These are phyloP conservation scores for Calliopum simillimum DNA, from an alignment of 2,888 invertebrate species.

Conservation along the genomic window DNA sequence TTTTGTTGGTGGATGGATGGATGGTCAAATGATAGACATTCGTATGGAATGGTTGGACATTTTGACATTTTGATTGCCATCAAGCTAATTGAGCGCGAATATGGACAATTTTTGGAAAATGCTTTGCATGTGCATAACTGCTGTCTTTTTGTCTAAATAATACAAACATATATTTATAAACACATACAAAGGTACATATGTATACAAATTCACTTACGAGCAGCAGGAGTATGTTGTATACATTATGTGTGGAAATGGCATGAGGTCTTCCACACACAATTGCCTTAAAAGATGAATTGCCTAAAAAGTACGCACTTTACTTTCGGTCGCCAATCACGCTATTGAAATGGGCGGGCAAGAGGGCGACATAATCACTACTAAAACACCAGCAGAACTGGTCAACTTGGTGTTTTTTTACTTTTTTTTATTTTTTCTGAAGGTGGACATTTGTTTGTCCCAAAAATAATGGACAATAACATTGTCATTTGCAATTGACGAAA, in stretches of 20 bases:
- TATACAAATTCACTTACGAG: too few species aligned
- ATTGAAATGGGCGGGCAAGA: background rate
- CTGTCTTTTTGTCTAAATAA: too few species aligned
- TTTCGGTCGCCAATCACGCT: too few species aligned
- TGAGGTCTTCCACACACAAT: too few species aligned
- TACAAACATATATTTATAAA: too few species aligned
- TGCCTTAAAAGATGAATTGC: too few species aligned
- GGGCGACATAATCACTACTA: slow-evolving; percentile 11
- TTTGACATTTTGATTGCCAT: slow-evolving; percentile 15
- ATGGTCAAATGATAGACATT: background rate
- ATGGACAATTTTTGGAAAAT: slow-evolving; percentile 23
- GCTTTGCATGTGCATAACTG: background rate
- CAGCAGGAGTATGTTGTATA: too few species aligned
- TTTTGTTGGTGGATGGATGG: background rate
- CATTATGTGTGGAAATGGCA: too few species aligned
- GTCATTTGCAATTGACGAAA: slow-evolving; percentile 37
- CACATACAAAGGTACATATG: too few species aligned
- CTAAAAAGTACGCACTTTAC: too few species aligned
- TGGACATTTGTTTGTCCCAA: slow-evolving; percentile 30
- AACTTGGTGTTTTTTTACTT: too few species aligned
- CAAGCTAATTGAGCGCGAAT: slow-evolving; percentile 26
- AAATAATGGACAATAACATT: slow-evolving; percentile 21
- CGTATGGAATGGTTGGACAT: background rate
- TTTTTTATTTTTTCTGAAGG: too few species aligned
- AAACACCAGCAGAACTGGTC: background rate